Base-by-base conservation (phyloP, 53 echinoderm and acorn worm species). In the Mesocentrotus franciscanus region DNA sequence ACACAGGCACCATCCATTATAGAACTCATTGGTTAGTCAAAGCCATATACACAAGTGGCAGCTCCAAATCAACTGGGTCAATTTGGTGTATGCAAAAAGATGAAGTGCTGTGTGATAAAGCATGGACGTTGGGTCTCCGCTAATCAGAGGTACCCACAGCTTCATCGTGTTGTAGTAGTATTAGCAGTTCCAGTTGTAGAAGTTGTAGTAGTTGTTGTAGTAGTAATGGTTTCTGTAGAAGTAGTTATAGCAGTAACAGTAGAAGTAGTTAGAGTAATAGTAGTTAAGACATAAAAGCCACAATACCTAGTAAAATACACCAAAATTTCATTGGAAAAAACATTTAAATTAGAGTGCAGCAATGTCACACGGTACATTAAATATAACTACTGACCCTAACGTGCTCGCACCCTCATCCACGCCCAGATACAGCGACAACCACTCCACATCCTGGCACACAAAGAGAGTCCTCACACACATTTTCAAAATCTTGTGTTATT, bases 301-400 rank as follows among this genome's bases (percentile, higher is more conserved):
- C 94, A 94, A 94, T 94, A 94, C 94, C 94, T 94, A 94, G 94
- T 94, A 94, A 94, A 94, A 93, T 93, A 93, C 85, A 94, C 94
- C 94, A 94, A 83, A 94, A 94, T 83, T 94, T 94, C 94, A 94
- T 94, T 94, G 94, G 94, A 94, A 94, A 93, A 93, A 94, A 94
- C 94, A 94, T 94, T 94, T 94, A 94, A 94, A 94, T 94, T 94
- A 94, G 94, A 94, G 94, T 94, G 94, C 94, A 94, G 94, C 94
- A 94, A 94, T 94, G 94, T 94, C 94, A 94, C 94, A 94, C 94
- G 61, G 94, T 94, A 94, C 94, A 94, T 94, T 94, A 94, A 94
- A 94, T 94, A 94, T 93, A 60, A 93, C 94, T 94, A 94, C 94
- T 94, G 94, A 94, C 94, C 93, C 94, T 94, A 94, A 79, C 60